Base-by-base conservation (phyloP, 2,888 invertebrate genomes). In the Drosophila lutescens region DNA sequence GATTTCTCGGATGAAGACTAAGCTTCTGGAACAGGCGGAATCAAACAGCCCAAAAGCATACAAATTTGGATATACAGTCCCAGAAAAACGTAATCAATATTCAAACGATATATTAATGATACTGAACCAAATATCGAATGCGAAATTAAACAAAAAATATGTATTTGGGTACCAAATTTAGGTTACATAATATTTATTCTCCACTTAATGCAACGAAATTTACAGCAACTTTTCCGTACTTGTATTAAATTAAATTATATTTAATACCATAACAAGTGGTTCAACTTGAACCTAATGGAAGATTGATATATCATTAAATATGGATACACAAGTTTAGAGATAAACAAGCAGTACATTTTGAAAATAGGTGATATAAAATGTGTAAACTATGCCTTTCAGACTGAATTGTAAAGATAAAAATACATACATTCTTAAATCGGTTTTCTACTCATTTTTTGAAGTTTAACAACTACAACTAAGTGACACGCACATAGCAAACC, bases 1-100 rank as follows among this genome's bases (percentile, higher is more conserved):
- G 94, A 94, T 88, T 93, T 93, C 92, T 94, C 94, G 74, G 94
- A 94, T 53, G 91, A 89, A 49, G 91, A 90, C 30, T 79, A 74
- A 78, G 65, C 69, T 66, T 61, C 51, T 61, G 43, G 32, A 49
- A 26, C 30, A 23, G 54, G 41, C 43, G 58, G 36, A 56, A 60
- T 58, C 12, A 70, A 66, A 46, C 38, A 66, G 53, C 76, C 55
- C 63, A 60, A 50, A 53, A 60, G 50, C 55, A 76, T 58, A 59
- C 56, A 70, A 71, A 74, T 77, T 77, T 80, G 80, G 68, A 83
- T 80, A 67, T 67, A 76, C 78, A 74, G 49, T 75, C 67, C 58
- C 66, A 79, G 66, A 76, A 61, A 77, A 74, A 77, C 65, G 71
- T 71, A 74, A 78, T 69, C 71, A 58, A 50, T 77, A 78, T 58